These are phyloP conservation scores for Alloscopus bannaensis DNA, from an alignment of 2,888 invertebrate genomes.

Conservation along the genomic window DNA sequence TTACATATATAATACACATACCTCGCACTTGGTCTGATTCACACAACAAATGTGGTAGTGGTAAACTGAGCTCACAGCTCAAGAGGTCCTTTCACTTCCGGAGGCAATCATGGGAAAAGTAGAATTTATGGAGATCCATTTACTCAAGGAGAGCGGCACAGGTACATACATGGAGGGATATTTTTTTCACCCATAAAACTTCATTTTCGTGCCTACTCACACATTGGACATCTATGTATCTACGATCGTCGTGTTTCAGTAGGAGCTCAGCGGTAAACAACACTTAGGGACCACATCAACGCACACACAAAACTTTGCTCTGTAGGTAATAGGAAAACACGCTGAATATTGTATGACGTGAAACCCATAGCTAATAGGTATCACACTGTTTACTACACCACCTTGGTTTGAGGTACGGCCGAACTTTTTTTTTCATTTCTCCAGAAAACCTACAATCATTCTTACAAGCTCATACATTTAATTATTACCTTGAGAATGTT, in stretches of 20 bases:
- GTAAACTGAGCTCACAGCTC: neutral
- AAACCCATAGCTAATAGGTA: too few relatives aligned
- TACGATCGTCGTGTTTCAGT: neutral
- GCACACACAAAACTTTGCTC: neutral
- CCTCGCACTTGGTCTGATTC: neutral
- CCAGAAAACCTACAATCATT: constrained; percentile 23
- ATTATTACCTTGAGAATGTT: constrained; percentile 44
- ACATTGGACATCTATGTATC: neutral
- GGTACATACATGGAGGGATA: constrained; percentile 1
- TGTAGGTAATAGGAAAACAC: too few relatives aligned
- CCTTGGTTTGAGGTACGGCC: neutral
- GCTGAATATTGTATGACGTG: neutral
- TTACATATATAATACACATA: neutral
- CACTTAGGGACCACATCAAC: neutral
- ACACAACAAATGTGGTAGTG: too few relatives aligned
- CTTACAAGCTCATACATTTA: constrained; percentile 28
- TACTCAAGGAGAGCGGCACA: constrained; percentile 19
- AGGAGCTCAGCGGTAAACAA: neutral
- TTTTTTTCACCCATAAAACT: constrained; percentile 21
- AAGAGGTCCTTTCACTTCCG: constrained; percentile 14
- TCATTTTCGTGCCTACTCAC: constrained; percentile 7
- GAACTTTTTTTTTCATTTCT: too few relatives aligned
- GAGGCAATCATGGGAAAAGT: constrained; percentile 37
- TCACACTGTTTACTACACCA: constrained; percentile 14
- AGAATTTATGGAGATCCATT: constrained; percentile 38